Evolutionary conservation across 2,797 vertebrate genomes (phyloP), one percentile per base, ranked within the genome.

Genomic region (Nothura maculosa): DNA sequence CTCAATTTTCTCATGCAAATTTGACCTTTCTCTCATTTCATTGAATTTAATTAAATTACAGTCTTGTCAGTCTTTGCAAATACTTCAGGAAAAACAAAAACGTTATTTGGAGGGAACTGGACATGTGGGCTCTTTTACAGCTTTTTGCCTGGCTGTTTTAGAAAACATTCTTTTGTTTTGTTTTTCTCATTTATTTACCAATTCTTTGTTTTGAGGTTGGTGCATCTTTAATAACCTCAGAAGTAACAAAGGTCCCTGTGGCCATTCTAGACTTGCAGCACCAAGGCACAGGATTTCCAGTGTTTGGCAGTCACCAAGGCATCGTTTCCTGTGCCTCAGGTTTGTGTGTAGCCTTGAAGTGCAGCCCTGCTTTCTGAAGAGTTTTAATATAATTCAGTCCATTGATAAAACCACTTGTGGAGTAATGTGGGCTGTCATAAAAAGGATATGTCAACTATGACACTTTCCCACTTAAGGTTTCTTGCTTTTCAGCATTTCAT

Each of bases 1-100:
- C 75, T 89, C 20, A 94, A 28, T 96, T 97, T 97, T 63, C 75
- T 89, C 61, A 96, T 96, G 89, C 80, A 97, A 95, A 97, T 96
- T 90, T 92, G 80, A 96, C 89, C 89, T 97, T 96, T 97, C 54
- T 89, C 55, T 95, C 62, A 76, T 90, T 95, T 58, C 78, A 80
- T 54, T 81, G 62, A 94, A 93, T 94, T 96, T 82, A 94, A 85
- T 92, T 89, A 77, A 81, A 93, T 96, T 90, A 91, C 61, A 40
- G 9, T 62, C 67, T 96, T 96, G 62, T 89, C 72, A 95, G 61
- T 38, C 67, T 89, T 92, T 63, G 52, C 40, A 85, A 96, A 79
- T 91, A 82, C 76, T 72, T 55, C 72, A 45, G 52, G 32, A 69
- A 62, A 87, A 67, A 20, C 4, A 0, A 54, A 90, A 85, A 74